A percentile compares a stretch with the other conserved stretches of the same genome.
phyloP scores from a whole-genome alignment of 2,888 invertebrate genomes.

The Deroplatys truncata region DNA sequence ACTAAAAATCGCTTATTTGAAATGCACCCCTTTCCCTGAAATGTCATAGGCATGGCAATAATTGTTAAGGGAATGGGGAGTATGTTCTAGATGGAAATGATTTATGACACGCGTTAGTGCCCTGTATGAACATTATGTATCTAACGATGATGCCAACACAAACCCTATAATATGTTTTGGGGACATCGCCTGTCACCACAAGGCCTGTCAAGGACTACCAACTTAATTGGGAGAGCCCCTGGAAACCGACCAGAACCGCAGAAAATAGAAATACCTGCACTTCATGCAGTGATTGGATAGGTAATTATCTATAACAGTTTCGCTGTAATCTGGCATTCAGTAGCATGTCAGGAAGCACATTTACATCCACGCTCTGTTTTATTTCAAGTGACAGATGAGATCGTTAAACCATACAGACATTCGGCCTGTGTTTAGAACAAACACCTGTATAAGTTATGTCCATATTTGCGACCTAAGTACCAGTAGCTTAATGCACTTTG shows the following conservation, averaged over 20 bases:
- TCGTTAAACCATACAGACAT: no score
- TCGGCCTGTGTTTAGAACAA: no score
- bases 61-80: background rate
- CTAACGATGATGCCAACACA: background rate
- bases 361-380: no score
- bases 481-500: no score
- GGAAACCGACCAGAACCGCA: background rate
- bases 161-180: background rate
- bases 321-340: background rate
- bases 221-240: background rate
- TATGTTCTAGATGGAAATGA: background rate
- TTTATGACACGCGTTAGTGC: background rate
- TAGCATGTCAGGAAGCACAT: background rate
- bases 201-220: background rate
- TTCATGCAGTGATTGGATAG: background rate
- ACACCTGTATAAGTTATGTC: no score
- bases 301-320: background rate
- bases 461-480: no score
- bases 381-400: no score
- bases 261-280: background rate
- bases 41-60: background rate
- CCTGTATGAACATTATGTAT: background rate
- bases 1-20: background rate
- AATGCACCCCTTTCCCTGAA: no score
- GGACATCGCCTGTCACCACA: background rate